These are phyloP conservation scores for Volucella inanis DNA, from an alignment of 2,888 invertebrate species.

Conservation along the genomic window DNA sequence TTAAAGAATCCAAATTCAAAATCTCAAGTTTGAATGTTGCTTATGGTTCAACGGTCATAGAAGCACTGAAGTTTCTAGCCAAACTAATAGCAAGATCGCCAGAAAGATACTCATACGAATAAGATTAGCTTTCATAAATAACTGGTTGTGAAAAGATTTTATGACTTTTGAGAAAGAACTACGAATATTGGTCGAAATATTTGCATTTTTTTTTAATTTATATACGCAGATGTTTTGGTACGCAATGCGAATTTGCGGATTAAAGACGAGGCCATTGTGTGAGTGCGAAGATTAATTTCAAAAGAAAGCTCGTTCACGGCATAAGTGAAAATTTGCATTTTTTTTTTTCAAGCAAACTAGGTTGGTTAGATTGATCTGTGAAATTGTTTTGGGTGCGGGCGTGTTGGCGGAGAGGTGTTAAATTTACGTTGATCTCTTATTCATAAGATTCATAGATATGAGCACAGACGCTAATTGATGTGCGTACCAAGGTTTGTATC, in stretches of 20 bases:
- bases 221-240: background rate
- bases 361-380: conserved; percentile 12
- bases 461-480: too few species aligned
- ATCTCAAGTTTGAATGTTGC: background rate
- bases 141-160: conserved; percentile 43
- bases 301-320: conserved; percentile 34
- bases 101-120: background rate
- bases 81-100: background rate
- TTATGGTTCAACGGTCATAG: conserved; percentile 17
- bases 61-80: conserved; percentile 21
- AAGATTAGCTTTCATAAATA: conserved; percentile 17
- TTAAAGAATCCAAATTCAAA: background rate
- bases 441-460: too few species aligned
- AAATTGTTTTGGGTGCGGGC: background rate
- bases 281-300: conserved; percentile 2
- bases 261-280: conserved; percentile 8
- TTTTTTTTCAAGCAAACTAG: conserved; percentile 14
- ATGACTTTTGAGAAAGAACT: conserved; percentile 36
- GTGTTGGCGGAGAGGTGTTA: background rate
- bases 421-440: background rate
- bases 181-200: background rate
- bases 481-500: too few species aligned
- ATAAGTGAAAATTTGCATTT: conserved; percentile 20
- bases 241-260: conserved; percentile 5
- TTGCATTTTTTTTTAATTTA: conserved; percentile 8